Conservation (phyloP, 1,140 invertebrate species). For the Sesamia nonagrioides region DNA sequence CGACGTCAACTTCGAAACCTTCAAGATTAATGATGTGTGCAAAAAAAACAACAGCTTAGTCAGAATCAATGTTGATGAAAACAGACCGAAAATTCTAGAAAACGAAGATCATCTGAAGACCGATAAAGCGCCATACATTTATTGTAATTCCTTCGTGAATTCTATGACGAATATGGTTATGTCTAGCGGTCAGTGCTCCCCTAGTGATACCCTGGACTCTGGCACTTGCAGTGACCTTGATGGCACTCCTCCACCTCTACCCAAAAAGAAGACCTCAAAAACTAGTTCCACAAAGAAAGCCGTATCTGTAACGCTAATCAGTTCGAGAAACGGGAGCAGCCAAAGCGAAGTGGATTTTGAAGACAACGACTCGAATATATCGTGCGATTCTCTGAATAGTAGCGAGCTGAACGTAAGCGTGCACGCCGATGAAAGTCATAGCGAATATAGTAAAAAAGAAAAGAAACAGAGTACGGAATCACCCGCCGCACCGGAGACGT, state of each 20-base stretch:
- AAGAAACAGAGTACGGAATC: slow-evolving; percentile 74
- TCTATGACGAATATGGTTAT: slow-evolving; percentile 88
- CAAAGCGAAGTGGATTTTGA: slow-evolving; percentile 89
- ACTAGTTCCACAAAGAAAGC: slow-evolving; percentile 84
- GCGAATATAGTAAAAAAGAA: slow-evolving; percentile 81
- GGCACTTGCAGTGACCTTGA: slow-evolving; percentile 94
- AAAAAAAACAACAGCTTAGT: slow-evolving; percentile 80
- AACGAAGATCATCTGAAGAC: slow-evolving; percentile 76
- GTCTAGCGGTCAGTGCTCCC: slow-evolving; percentile 93
- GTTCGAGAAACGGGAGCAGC: slow-evolving; percentile 83
- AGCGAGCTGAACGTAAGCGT: slow-evolving; percentile 88
- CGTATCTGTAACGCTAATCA: slow-evolving; percentile 83
- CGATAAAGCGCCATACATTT: slow-evolving; percentile 82
- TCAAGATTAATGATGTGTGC: slow-evolving; percentile 75
- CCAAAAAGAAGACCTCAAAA: slow-evolving; percentile 89
- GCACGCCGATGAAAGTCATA: slow-evolving; percentile 83
- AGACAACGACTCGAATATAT: slow-evolving; percentile 91
- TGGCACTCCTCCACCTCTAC: slow-evolving; percentile 91
- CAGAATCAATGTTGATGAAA: slow-evolving; percentile 77
- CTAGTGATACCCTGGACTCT: slow-evolving; percentile 92
- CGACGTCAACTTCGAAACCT: slow-evolving; percentile 76
- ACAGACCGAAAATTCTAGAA: slow-evolving; percentile 75
- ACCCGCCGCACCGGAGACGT: slow-evolving; percentile 65
- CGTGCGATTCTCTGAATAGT: slow-evolving; percentile 91
- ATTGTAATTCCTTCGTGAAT: slow-evolving; percentile 81